These are phyloP conservation scores for Boulengeromyrus knoepffleri DNA, from an alignment of 2,113 vertebrate species.

Conservation along the genomic window DNA sequence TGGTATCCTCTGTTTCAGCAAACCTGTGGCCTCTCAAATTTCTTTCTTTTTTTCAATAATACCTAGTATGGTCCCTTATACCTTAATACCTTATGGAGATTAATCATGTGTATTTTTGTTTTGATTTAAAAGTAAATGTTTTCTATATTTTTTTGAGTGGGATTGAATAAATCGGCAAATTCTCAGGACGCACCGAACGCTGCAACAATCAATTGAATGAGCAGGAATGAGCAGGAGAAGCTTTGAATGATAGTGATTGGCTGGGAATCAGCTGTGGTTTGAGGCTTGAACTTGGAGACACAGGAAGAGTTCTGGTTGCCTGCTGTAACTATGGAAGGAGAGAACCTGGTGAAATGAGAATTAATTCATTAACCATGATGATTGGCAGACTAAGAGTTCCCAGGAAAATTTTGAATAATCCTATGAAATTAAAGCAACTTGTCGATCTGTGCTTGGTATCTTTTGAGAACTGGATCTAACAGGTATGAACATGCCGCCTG, in stretches of 20 bases:
- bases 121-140: background rate
- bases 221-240: background rate
- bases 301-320: background rate
- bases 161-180: background rate
- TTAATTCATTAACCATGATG: background rate
- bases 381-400: conserved; percentile 18
- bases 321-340: background rate
- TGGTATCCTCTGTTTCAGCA: background rate
- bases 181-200: background rate
- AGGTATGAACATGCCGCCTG: background rate
- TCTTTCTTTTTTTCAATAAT: background rate
- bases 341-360: background rate
- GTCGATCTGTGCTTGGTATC: background rate
- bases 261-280: background rate
- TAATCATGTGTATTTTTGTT: background rate
- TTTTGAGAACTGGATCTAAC: background rate
- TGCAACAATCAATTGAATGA: background rate
- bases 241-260: background rate
- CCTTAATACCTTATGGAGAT: background rate
- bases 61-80: background rate
- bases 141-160: background rate
- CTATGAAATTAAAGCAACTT: background rate
- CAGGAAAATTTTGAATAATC: background rate
- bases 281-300: background rate
- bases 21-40: background rate